Evolutionary conservation across 2,113 vertebrate species (phyloP).

Genomic region (Salvelinus namaycush): DNA sequence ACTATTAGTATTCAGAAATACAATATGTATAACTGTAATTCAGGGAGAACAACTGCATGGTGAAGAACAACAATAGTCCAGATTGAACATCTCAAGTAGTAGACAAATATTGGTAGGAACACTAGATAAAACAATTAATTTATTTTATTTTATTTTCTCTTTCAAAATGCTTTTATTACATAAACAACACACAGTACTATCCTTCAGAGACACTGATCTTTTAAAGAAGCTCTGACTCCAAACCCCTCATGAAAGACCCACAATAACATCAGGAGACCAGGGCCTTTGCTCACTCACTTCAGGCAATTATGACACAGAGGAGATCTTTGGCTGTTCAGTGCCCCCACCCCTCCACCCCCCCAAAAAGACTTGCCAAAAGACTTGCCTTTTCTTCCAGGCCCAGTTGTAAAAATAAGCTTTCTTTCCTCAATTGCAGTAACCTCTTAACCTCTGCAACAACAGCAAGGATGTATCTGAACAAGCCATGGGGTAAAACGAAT

Average conservation of each 20-base stretch:
- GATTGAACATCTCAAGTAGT: constrained; percentile 44
- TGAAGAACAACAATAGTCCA: constrained; percentile 29
- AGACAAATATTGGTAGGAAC: constrained; percentile 15
- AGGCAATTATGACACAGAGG: constrained; percentile 78
- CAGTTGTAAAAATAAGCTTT: constrained; percentile 76
- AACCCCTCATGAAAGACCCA: constrained; percentile 71
- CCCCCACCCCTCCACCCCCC: constrained; percentile 29
- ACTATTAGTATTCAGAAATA: constrained; percentile 61
- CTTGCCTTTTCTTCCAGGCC: constrained; percentile 61
- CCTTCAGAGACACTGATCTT: constrained; percentile 69
- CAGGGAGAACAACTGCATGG: constrained; percentile 35
- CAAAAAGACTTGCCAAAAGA: constrained; percentile 56
- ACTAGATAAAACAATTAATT: constrained; percentile 48
- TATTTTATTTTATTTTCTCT: constrained; percentile 41
- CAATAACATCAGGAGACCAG: constrained; percentile 72
- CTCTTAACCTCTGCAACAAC: constrained; percentile 72
- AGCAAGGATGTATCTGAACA: constrained; percentile 75
- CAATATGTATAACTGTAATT: constrained; percentile 59
- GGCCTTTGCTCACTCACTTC: constrained; percentile 77
- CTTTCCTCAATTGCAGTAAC: constrained; percentile 73
- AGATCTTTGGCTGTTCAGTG: constrained; percentile 71
- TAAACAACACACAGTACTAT: constrained; percentile 71
- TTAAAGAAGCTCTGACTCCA: constrained; percentile 72
- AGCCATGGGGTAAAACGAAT: constrained; percentile 81
- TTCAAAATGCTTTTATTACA: constrained; percentile 73